Conservation (phyloP, 2,113 vertebrate species). For the Poeciliopsis retropinna region DNA sequence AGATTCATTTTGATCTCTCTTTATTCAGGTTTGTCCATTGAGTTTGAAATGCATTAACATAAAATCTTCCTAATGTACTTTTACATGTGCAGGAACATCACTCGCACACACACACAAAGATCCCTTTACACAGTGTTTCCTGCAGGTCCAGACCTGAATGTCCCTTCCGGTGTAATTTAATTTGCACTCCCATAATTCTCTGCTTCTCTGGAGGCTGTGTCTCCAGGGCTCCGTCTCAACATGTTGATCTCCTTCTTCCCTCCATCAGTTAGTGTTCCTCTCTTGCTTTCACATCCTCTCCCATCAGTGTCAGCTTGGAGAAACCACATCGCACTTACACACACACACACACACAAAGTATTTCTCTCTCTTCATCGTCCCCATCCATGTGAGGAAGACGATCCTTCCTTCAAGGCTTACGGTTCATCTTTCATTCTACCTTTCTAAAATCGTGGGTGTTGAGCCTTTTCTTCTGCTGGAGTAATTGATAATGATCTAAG, state of each 20-base stretch:
- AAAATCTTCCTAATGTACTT: not conserved
- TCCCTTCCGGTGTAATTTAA: constrained; percentile 84
- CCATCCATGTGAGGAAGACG: constrained; percentile 12
- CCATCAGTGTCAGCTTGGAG: constrained; percentile 61
- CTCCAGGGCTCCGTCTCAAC: constrained; percentile 73
- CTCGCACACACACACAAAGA: constrained; percentile 11
- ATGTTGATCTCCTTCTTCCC: constrained; percentile 66
- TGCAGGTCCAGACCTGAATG: constrained; percentile 82
- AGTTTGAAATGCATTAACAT: not conserved
- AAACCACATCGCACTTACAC: constrained; percentile 33
- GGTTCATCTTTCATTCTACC: constrained; percentile 15
- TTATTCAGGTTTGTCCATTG: not conserved
- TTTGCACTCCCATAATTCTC: constrained; percentile 83
- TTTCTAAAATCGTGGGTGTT: constrained; percentile 48
- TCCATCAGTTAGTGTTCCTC: constrained; percentile 57
- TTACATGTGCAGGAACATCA: not conserved
- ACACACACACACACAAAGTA: constrained; percentile 23
- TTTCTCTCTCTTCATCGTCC: constrained; percentile 18
- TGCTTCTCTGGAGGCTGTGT: constrained; percentile 75
- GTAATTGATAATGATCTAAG: constrained; percentile 68
- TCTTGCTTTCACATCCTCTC: constrained; percentile 56
- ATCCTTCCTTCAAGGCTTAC: constrained; percentile 17
- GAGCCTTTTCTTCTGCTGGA: constrained; percentile 48
- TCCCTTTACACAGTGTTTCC: constrained; percentile 67
- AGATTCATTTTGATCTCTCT: not conserved